phyloP scores from a whole-genome alignment of 2,888 invertebrate genomes.

The Chrysolina oricalcia region DNA sequence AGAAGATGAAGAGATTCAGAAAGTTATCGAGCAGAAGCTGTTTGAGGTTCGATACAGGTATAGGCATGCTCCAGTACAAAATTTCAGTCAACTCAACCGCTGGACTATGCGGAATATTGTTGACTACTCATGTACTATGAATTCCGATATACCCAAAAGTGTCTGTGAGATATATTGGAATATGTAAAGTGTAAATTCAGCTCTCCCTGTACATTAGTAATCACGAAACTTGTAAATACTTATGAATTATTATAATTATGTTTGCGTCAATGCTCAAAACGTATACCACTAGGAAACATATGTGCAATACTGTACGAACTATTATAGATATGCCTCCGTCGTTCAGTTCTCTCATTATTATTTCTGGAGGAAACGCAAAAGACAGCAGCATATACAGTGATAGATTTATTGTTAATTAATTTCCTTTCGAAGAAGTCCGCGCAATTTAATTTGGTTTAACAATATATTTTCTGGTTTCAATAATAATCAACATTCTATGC shows the following conservation, averaged over 20 bases:
- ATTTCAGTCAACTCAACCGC: no score
- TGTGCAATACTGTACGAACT: conserved; percentile 49
- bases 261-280: conserved; percentile 49
- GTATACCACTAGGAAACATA: conserved; percentile 47
- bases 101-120: no score
- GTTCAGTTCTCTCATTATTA: not conserved
- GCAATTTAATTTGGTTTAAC: no score
- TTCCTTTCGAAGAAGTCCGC: no score
- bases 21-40: no score
- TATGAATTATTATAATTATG: conserved; percentile 23
- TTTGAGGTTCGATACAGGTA: no score
- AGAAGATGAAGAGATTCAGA: no score
- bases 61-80: no score
- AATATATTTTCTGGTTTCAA: no score
- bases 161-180: conserved; percentile 23
- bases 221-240: conserved; percentile 40
- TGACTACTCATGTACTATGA: no score
- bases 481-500: no score
- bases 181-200: conserved; percentile 26
- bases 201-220: conserved; percentile 33
- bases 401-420: no score
- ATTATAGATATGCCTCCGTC: not conserved
- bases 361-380: not conserved
- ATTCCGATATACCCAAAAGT: not conserved
- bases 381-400: not conserved